Conservation (phyloP, 2,888 invertebrate genomes). For the Cerastoderma edule region DNA sequence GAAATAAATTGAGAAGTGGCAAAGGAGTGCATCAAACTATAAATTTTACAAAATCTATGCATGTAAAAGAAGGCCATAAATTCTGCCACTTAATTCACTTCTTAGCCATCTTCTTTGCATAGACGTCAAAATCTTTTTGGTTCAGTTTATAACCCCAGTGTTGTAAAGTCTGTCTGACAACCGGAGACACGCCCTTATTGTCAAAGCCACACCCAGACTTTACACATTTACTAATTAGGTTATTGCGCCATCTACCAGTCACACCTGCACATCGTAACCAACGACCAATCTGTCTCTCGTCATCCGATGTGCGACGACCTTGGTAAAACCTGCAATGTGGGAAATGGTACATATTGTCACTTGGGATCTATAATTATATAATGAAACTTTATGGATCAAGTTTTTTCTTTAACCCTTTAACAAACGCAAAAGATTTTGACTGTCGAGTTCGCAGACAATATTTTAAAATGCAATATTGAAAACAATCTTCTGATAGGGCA, state of each 20-base stretch:
- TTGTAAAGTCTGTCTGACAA: slow-evolving; percentile 76
- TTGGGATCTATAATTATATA: no score
- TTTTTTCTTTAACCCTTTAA: slow-evolving; percentile 7
- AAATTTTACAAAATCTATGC: no score
- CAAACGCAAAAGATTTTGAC: neutral
- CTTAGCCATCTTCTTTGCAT: slow-evolving; percentile 67
- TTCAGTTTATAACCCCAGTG: slow-evolving; percentile 76
- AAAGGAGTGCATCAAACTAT: no score
- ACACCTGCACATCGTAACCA: slow-evolving; percentile 77
- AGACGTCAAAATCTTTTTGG: slow-evolving; percentile 71
- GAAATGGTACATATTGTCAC: no score
- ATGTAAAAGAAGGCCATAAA: no score
- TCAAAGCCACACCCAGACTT: slow-evolving; percentile 69
- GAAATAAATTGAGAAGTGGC: no score
- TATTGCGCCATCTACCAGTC: slow-evolving; percentile 74
- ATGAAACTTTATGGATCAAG: no score
- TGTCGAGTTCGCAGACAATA: no score
- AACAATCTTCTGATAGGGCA: no score
- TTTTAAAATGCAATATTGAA: no score
- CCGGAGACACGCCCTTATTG: slow-evolving; percentile 71
- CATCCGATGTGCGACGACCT: slow-evolving; percentile 73
- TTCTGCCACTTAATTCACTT: slow-evolving; percentile 51
- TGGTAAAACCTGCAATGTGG: slow-evolving; percentile 69
- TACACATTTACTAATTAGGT: slow-evolving; percentile 77
- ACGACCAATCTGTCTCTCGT: slow-evolving; percentile 75